Evolutionary conservation across 2,888 invertebrate species (phyloP).

Genomic region (Julus scandinavius): DNA sequence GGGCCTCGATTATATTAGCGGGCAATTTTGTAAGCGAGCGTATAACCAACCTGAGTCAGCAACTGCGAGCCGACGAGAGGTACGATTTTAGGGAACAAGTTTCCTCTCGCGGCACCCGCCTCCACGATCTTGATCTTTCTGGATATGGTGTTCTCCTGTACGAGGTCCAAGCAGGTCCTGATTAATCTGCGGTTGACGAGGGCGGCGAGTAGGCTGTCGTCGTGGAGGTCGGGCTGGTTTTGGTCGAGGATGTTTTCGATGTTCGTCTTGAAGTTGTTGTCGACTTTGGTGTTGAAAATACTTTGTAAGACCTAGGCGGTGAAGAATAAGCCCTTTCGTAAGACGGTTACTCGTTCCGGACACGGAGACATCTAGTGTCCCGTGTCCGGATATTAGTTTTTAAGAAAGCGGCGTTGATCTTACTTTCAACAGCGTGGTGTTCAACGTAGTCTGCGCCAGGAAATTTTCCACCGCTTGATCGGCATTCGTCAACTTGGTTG

Average conservation of each 20-base stretch:
- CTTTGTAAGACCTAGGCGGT: slow-evolving; percentile 49
- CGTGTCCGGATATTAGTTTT: too few relatives aligned
- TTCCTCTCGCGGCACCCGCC: slow-evolving; percentile 73
- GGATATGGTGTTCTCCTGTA: slow-evolving; percentile 79
- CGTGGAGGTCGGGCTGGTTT: slow-evolving; percentile 58
- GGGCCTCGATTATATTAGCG: neutral
- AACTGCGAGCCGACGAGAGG: slow-evolving; percentile 80
- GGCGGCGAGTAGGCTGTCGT: slow-evolving; percentile 61
- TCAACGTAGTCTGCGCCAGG: slow-evolving; percentile 45
- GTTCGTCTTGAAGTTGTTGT: slow-evolving; percentile 57
- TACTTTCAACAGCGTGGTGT: slow-evolving; percentile 53
- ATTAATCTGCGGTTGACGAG: slow-evolving; percentile 61
- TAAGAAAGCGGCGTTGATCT: neutral
- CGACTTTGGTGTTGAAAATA: slow-evolving; percentile 54
- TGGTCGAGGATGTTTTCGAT: slow-evolving; percentile 58
- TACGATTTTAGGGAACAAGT: slow-evolving; percentile 73
- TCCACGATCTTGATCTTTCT: slow-evolving; percentile 80
- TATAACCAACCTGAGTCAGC: slow-evolving; percentile 69
- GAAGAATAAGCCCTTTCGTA: neutral
- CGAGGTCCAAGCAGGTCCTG: slow-evolving; percentile 73
- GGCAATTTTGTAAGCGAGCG: neutral
- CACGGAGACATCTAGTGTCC: too few relatives aligned
- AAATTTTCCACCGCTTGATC: slow-evolving; percentile 40
- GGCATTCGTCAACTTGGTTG: neutral
- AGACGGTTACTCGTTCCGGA: neutral